Base-by-base conservation (phyloP, 2,888 invertebrate species). In the Coenonympha glycerion region DNA sequence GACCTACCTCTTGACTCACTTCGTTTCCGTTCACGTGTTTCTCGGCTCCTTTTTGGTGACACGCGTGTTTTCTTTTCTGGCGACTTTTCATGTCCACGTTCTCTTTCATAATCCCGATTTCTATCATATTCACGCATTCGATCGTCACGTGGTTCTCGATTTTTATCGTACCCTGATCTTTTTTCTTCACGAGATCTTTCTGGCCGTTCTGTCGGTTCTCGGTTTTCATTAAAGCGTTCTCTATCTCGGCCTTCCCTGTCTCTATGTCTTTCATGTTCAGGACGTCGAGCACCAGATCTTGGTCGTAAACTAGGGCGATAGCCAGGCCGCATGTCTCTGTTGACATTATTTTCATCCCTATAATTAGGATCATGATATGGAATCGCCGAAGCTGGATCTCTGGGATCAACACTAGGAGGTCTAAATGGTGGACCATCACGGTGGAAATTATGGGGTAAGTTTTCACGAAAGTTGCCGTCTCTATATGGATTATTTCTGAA, bases 1-100 rank as follows among this genome's bases (percentile, higher is more conserved):
- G 81, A 87, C 26, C 80, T 74, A 44, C 78, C 84, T 60, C 81
- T 73, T 16, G 86, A 82, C 63, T 88, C 86, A 65, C 86, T 85
- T 37, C 83, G 78, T 61, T 76, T 79, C 61, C 79, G 84, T 16
- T 86, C 82, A 46, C 84, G 77, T 6, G 56, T 56, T 22, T 88
- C 87, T 53, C 79, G 73, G 53, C 58, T 69, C 28, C 79, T 75
- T 64, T 85, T 85, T n/a, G 85, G 84, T 28, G 85, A 83, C 0
- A 55, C 30, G 21, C 83, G 76, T 39, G 56, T 45, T 68, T 83
- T 86, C 59, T 76, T 84, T 41, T 86, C 86, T 3, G 86, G 84
- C 6, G 61, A 58, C 56, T 75, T 77, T 21, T 88, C 87, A 62
- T 78, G 76, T 16, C 82, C 79, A 62, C 81, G 77, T 60, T 87